phyloP scores from a whole-genome alignment of 2,797 vertebrate species.

The Scyliorhinus canicula region DNA sequence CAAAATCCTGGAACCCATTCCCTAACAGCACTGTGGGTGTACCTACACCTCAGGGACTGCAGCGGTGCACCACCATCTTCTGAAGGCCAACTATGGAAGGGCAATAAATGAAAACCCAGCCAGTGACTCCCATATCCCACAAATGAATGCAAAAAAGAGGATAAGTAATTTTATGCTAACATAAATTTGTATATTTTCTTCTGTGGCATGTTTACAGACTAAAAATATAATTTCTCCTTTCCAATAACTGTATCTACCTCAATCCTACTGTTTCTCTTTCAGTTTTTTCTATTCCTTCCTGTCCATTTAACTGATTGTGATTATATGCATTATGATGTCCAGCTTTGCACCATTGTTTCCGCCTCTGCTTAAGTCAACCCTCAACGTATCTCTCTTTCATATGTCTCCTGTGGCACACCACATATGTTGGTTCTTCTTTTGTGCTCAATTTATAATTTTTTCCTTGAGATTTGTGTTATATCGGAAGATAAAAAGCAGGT shows the following conservation, averaged over 20 bases:
- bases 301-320: not conserved
- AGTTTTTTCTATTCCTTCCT: not conserved
- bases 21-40: no score
- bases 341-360: not conserved
- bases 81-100: no score
- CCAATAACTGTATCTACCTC: not conserved
- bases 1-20: no score
- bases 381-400: not conserved
- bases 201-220: not conserved
- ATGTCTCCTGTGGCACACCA: not conserved
- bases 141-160: no score
- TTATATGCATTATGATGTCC: not conserved
- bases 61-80: no score
- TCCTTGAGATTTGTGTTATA: not conserved
- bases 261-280: not conserved
- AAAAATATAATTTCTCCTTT: not conserved
- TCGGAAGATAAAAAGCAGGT: not conserved
- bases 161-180: not conserved
- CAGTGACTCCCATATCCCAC: no score
- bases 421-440: not conserved
- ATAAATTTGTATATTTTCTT: not conserved
- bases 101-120: no score
- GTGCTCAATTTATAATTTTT: not conserved
- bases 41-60: no score
- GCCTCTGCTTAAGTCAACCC: not conserved